These are phyloP conservation scores for Monomorium pharaonis DNA, from an alignment of 1,140 invertebrate species.

Conservation along the genomic window DNA sequence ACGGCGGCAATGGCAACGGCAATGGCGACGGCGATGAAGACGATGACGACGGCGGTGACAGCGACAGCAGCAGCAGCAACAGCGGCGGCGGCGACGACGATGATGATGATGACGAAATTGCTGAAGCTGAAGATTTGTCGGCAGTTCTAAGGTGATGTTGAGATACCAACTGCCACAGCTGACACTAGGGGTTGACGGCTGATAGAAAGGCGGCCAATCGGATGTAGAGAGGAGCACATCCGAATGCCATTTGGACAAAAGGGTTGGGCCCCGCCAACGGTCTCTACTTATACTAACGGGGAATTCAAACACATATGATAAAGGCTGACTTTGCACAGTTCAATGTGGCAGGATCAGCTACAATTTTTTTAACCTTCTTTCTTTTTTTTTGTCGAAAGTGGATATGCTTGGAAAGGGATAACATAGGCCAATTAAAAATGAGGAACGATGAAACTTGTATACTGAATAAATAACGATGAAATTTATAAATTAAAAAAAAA, in stretches of 20 bases:
- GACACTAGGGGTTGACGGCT: conserved; percentile 75
- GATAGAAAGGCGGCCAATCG: conserved; percentile 84
- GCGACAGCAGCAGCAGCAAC: neutral
- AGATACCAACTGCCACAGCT: conserved; percentile 68
- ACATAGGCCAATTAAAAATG: conserved; percentile 56
- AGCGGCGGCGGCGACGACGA: neutral
- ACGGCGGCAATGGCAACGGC: neutral
- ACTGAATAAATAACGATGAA: conserved; percentile 60
- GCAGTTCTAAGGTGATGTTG: conserved; percentile 67
- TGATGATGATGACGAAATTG: conserved; percentile 8
- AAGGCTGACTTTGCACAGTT: conserved; percentile 75
- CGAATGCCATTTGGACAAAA: conserved; percentile 85
- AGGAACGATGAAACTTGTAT: conserved; percentile 63
- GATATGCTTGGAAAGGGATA: conserved; percentile 63
- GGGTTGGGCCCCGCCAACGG: conserved; percentile 84
- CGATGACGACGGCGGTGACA: neutral
- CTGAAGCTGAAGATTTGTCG: conserved; percentile 69
- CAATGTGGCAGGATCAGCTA: conserved; percentile 78
- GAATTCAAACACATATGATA: conserved; percentile 85
- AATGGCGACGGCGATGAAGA: too few species aligned
- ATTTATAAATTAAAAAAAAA: conserved; percentile 60
- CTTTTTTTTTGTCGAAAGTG: conserved; percentile 65
- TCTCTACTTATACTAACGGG: conserved; percentile 86
- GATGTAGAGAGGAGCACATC: conserved; percentile 83
- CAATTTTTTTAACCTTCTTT: conserved; percentile 56